phyloP scores from a whole-genome alignment of 2,888 invertebrate species.

The Metalampra italica region DNA sequence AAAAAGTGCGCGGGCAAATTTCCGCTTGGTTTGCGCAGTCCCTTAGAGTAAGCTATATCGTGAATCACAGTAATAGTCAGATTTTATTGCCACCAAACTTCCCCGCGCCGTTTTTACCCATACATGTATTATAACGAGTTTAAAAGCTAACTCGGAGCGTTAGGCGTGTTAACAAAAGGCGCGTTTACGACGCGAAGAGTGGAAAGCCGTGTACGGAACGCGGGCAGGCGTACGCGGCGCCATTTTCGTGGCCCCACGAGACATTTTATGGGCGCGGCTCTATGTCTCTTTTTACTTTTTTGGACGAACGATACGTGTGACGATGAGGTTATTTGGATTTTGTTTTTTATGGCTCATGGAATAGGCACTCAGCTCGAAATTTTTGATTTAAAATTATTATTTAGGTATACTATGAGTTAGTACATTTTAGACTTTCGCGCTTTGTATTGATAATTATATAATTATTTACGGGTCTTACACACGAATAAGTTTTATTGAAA shows the following conservation, averaged over 20 bases:
- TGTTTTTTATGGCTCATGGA: neutral
- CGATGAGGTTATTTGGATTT: neutral
- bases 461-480: too few relatives aligned
- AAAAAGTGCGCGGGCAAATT: too few relatives aligned
- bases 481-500: too few relatives aligned
- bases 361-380: too few relatives aligned
- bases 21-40: too few relatives aligned
- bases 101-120: neutral
- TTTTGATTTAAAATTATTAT: too few relatives aligned
- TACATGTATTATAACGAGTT: constrained; percentile 26
- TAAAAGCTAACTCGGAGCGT: constrained; percentile 49
- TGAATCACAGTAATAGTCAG: too few relatives aligned
- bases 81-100: neutral
- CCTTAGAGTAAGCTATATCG: too few relatives aligned
- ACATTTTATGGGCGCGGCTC: constrained; percentile 33
- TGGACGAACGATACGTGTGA: neutral
- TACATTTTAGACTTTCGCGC: too few relatives aligned
- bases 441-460: too few relatives aligned
- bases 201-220: constrained; percentile 41
- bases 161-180: constrained; percentile 66
- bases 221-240: constrained; percentile 24
- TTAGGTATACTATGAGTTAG: too few relatives aligned
- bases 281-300: constrained; percentile 26
- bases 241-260: constrained; percentile 33
- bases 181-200: constrained; percentile 62